Base-by-base conservation (phyloP, 2,113 vertebrate species). In the Callipepla squamata region DNA sequence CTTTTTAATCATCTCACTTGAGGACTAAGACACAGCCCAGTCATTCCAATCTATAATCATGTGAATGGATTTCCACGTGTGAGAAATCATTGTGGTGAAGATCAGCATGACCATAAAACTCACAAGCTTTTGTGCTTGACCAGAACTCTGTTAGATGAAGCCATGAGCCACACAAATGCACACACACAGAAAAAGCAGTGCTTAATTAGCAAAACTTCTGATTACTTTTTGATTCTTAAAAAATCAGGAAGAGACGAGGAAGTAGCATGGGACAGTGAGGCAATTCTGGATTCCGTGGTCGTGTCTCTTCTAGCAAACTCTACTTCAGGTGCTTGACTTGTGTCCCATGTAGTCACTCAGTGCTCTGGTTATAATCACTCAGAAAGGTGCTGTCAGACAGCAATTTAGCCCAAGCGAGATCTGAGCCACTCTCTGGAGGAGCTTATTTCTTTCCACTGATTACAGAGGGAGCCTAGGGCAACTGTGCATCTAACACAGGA, bases 71-170 rank as follows among this genome's bases (percentile, higher is more conserved):
- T 76, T 74, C 59, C 28, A 9, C 15, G 23, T 1, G 3, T 28
- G 8, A 74, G 12, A 70, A 77, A 3, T 38, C 19, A 67, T 13
- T 21, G 6, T 16, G 80, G 2, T 12, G 20, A 73, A 45, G 66
- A 53, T 17, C 7, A 72, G 10, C 4, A 23, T n/a, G 32, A 65
- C 8, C 0, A 0, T 28, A 63, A 80, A 77, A 38, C 6, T 26
- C 40, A 1, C 36, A 62, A 38, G 2, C 2, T 19, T 80, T 77
- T 47, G 8, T 6, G 22, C 32, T 23, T 81, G 26, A 36, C 10
- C 5, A 69, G 16, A 12, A 34, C 23, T 40, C 20, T 47, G 1
- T 34, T 50, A 13, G 3, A 4, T 32, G 15, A 69, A 74, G 8
- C 3, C 22, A 23, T 0, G 0, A 18, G 65, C 40, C 0, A 32